Evolutionary conservation across 1,140 invertebrate species (phyloP), one percentile per base, ranked within the genome.

Genomic region (Drosophila seguyi): DNA sequence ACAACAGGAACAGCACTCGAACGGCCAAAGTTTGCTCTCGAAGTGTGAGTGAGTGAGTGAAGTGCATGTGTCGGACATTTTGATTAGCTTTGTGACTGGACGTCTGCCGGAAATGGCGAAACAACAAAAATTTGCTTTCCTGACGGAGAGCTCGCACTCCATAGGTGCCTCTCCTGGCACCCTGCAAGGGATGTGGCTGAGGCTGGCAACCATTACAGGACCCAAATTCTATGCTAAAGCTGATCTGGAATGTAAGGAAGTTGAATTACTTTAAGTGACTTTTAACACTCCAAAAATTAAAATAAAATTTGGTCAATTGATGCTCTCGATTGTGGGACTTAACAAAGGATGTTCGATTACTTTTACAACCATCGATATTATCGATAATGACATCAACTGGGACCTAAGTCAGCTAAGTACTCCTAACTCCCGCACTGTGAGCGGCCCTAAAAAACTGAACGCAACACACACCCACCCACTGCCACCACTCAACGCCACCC

Each of bases 71-170:
- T 76, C 71, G 71, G 83, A 86, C 79, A 86, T 82, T 87, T 87
- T 86, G 83, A 86, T 86, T 86, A 87, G 83, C 83, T 87, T 76
- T 79, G 81, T 86, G 75, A 53, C 75, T 82, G 79, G 65, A 50
- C 56, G 62, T 75, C 77, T 79, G 53, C 79, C 79, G 79, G 79
- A 86, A 75, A 78, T 69, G 68, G 77, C 67, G 73, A 59, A 52
- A 63, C 52, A 65, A 60, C 41, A 68, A 48, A 53, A 47, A 75
- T 48, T 41, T 22, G 11, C n/a, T 29, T 29, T 36, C 5, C 38
- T 42, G 38, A 18, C 38, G 11, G 7, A 44, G 38, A 42, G 36
- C 22, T 36, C 31, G 7, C 52, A 55, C 52, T 38, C 52, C 34
- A 36, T 38, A 55, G 52, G 52, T 55, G 52, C 25, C 52, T n/a